Evolutionary conservation across 2,113 vertebrate species (phyloP).

Genomic region (Stictonetta naevosa): DNA sequence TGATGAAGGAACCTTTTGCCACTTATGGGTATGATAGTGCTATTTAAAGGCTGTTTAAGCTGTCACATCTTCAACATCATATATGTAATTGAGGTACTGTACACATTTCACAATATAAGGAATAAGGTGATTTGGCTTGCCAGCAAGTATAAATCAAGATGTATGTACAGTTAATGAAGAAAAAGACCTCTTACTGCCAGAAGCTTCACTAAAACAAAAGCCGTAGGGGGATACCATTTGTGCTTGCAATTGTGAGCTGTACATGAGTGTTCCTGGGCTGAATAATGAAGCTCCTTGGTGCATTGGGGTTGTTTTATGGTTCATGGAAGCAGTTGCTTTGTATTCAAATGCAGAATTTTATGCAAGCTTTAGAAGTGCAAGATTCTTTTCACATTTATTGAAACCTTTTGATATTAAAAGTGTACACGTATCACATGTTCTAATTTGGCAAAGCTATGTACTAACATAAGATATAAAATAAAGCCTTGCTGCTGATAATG

Average conservation of each 20-base stretch:
- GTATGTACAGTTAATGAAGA: neutral
- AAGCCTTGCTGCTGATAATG: neutral
- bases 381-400: neutral
- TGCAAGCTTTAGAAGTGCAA: neutral
- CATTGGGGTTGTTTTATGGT: neutral
- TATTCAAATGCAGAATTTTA: constrained; percentile 15
- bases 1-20: neutral
- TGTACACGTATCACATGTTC: neutral
- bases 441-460: neutral
- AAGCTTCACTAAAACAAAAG: neutral
- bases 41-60: neutral
- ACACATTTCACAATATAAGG: neutral
- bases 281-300: constrained; percentile 15
- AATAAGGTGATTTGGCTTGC: neutral
- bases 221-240: neutral
- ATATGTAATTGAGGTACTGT: neutral
- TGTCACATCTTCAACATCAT: neutral
- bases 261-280: neutral
- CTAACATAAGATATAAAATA: neutral
- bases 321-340: neutral
- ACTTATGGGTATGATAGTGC: neutral
- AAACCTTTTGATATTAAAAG: neutral
- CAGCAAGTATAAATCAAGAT: neutral
- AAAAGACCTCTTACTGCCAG: neutral
- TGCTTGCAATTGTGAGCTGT: neutral